Conservation (phyloP, 2,888 invertebrate species). For the Chouioia cunea region DNA sequence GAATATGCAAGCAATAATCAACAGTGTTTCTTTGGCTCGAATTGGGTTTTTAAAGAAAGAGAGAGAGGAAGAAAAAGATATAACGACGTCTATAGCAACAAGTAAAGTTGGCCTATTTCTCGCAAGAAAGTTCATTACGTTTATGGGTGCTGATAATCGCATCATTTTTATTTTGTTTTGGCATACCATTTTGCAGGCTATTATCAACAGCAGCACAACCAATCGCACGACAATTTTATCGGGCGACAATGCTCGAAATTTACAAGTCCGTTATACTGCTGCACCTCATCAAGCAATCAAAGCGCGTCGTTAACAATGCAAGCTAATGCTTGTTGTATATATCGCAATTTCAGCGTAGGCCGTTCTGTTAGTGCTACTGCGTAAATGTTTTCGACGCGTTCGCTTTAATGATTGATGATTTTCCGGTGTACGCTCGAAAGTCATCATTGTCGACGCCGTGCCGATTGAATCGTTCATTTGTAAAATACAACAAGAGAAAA, state of each 20-base stretch:
- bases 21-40: too few relatives aligned
- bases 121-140: constrained; percentile 4
- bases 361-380: not conserved
- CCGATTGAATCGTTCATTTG: constrained; percentile 32
- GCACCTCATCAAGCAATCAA: constrained; percentile 49
- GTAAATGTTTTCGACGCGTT: constrained; percentile 14
- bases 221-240: constrained; percentile 26
- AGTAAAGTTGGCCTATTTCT: constrained; percentile 28
- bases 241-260: constrained; percentile 43
- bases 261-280: constrained; percentile 40
- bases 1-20: too few relatives aligned
- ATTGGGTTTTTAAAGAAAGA: constrained; percentile 5
- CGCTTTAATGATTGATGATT: constrained; percentile 45
- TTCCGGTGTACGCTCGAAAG: constrained; percentile 18
- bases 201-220: constrained; percentile 13
- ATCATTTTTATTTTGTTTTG: too few relatives aligned
- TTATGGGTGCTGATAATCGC: too few relatives aligned
- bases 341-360: too few relatives aligned
- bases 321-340: constrained; percentile 45
- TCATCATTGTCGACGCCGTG: constrained; percentile 6
- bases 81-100: not conserved
- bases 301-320: constrained; percentile 53
- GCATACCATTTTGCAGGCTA: not conserved
- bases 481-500: constrained; percentile 18
- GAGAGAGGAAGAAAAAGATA: not conserved